Evolutionary conservation across 2,113 vertebrate species (phyloP).

Genomic region (Sinosuthora webbiana): DNA sequence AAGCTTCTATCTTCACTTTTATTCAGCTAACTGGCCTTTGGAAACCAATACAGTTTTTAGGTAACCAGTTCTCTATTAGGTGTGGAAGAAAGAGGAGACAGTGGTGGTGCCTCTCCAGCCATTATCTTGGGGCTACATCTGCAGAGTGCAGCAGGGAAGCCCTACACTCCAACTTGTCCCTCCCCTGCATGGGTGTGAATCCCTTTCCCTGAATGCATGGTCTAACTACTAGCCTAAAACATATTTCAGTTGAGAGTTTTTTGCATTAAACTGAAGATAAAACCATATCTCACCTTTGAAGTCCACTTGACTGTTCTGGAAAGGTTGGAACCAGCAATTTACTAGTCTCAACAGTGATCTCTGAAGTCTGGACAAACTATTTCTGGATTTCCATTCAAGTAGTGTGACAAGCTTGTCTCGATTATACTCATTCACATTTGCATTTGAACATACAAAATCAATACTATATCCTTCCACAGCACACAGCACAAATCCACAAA

Average conservation of each 20-base stretch:
- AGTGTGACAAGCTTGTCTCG: not conserved
- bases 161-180: no score
- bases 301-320: not conserved
- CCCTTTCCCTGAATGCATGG: rapidly evolving
- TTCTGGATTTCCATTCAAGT: not conserved
- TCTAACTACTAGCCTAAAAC: not conserved
- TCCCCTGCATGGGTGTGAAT: not conserved
- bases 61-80: not conserved
- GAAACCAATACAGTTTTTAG: not conserved
- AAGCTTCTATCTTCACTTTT: not conserved
- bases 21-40: not conserved
- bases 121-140: not conserved
- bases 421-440: not conserved
- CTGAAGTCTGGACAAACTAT: not conserved
- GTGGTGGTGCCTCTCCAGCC: not conserved
- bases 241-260: not conserved
- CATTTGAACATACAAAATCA: not conserved
- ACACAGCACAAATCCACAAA: not conserved
- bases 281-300: not conserved
- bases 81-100: not conserved
- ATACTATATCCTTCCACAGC: not conserved
- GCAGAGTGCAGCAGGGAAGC: not conserved
- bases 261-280: not conserved
- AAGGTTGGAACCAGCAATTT: not conserved
- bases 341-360: not conserved